Evolutionary conservation across 2,797 vertebrate species (phyloP), one percentile per base, ranked within the genome.

Genomic region (Serranus cabrilla): DNA sequence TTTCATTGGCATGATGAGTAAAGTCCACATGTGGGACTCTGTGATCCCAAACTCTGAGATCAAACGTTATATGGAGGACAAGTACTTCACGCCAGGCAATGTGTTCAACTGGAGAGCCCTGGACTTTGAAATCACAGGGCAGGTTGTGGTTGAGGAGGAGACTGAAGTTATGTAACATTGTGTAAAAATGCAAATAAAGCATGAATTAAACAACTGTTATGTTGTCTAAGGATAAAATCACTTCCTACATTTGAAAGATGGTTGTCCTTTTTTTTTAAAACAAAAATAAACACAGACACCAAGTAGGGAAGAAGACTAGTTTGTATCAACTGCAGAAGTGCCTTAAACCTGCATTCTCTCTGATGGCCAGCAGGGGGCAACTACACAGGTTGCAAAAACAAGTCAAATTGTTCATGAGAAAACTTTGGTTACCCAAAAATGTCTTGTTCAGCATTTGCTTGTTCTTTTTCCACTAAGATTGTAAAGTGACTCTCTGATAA

Each of bases 1-100:
- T 21, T 91, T 91, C 56, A 59, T 87, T 0, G 91, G 91, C 0
- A 85, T 84, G 62, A 63, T 93, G 50, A 45, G 71, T 0, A 57
- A 87, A 0, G 34, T 91, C 2, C 81, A 89, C 47, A 60, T 88
- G 80, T 91, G 90, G 87, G 77, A 87, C 1, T 0, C 1, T 0
- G 58, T 47, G 17, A 52, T 91, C 47, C 63, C 87, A 0, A 62
- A 73, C 0, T 45, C 46, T 10, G 66, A 93, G 27, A 56, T 92
- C 27, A 10, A 34, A 6, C 27, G 2, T 16, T 89, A 80, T 8
- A 17, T 71, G 31, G 2, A 63, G 0, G n/a, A 2, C 0, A 2
- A 20, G 0, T 66, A 57, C 57, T 74, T 72, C 18, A 80, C 83
- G 39, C 72, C 79, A 0, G 73, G 77, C 0, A 82, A 82, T 0